Percentiles rank a stretch among this genome's conserved stretches.
These are phyloP conservation scores for Nyctibius grandis DNA, from an alignment of 2,797 vertebrate species.

Conservation along the genomic window DNA sequence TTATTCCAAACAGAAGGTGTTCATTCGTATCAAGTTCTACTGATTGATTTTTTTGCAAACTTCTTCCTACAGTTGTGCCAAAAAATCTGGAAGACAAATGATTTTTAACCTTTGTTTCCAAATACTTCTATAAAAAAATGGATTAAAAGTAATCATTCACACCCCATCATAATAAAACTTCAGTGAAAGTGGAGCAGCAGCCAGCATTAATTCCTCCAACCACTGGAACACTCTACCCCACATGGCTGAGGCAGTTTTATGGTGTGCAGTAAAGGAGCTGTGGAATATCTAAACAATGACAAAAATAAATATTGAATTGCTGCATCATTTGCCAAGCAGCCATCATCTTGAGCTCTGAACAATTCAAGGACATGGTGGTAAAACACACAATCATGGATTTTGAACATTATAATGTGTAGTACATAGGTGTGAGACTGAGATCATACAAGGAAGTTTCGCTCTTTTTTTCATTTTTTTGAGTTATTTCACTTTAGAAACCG, in stretches of 20 bases:
- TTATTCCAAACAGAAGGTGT: not conserved
- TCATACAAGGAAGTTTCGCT: not conserved
- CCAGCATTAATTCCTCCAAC: not conserved
- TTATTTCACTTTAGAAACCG: not conserved
- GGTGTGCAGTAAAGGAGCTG: not conserved
- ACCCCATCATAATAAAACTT: not conserved
- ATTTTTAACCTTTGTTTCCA: not conserved
- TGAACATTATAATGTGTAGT: not conserved
- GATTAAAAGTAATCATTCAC: not conserved
- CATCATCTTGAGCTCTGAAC: not conserved
- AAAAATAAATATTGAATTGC: not conserved
- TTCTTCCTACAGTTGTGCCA: not conserved
- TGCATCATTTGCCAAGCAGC: not conserved
- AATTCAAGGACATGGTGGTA: not conserved
- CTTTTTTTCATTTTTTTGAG: not conserved
- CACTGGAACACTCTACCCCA: not conserved
- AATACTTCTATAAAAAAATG: not conserved
- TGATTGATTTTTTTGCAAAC: not conserved
- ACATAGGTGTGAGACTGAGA: not conserved
- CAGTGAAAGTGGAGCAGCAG: not conserved
- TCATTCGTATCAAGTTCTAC: not conserved
- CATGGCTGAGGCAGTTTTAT: not conserved
- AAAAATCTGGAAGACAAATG: not conserved
- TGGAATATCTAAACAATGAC: not conserved
- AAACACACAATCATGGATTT: not conserved